phyloP scores from a whole-genome alignment of 2,888 invertebrate genomes.

The Glomeris marginata region DNA sequence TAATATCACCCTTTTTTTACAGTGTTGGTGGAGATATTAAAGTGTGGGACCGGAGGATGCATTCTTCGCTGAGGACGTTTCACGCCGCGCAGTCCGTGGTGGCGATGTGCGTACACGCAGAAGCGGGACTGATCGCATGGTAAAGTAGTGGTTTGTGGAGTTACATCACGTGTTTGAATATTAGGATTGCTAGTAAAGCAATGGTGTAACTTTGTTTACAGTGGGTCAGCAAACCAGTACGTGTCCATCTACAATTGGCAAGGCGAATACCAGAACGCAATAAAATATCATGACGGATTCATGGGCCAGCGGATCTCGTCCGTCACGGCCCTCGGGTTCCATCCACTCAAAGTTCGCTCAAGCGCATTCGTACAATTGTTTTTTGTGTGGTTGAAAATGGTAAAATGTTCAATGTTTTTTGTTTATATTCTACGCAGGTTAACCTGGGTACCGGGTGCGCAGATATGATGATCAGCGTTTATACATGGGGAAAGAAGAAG shows the following conservation, averaged over 20 bases:
- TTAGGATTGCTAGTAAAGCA: slow-evolving; percentile 1
- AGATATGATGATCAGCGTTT: slow-evolving; percentile 72
- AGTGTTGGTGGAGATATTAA: slow-evolving; percentile 58
- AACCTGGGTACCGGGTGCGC: slow-evolving; percentile 67
- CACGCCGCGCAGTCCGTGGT: slow-evolving; percentile 60
- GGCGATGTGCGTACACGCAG: slow-evolving; percentile 65
- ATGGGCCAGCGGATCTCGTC: slow-evolving; percentile 71
- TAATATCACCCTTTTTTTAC: no score
- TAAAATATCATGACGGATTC: slow-evolving; percentile 84
- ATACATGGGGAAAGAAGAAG: slow-evolving; percentile 30
- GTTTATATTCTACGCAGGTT: slow-evolving; percentile 24
- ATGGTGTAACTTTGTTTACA: slow-evolving; percentile 28
- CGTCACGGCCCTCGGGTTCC: slow-evolving; percentile 75
- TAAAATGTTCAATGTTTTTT: not conserved
- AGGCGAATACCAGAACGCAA: slow-evolving; percentile 56
- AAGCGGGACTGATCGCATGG: slow-evolving; percentile 70
- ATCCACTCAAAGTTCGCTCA: slow-evolving; percentile 59
- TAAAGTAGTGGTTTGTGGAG: slow-evolving; percentile 27
- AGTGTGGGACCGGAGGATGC: slow-evolving; percentile 37
- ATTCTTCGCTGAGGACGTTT: slow-evolving; percentile 40
- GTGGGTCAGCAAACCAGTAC: slow-evolving; percentile 54
- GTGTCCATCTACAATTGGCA: slow-evolving; percentile 29
- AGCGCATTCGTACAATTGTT: slow-evolving; percentile 1
- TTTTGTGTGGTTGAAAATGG: slow-evolving; percentile 3
- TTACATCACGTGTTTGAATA: not conserved